Evolutionary conservation across 1,140 invertebrate genomes (phyloP).

Genomic region (Zaprionus camerounensis): DNA sequence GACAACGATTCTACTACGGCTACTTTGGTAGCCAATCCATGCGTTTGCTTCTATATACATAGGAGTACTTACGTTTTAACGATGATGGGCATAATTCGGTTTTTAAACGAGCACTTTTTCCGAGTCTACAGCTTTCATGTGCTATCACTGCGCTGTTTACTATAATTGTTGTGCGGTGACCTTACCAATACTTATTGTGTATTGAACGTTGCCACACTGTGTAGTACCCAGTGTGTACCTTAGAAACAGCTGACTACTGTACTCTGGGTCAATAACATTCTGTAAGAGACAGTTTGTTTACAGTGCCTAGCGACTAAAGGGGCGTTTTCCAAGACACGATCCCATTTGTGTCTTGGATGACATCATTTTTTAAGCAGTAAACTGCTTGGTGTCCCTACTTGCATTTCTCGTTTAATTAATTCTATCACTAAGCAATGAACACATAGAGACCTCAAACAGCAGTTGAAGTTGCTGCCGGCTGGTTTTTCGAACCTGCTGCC

Average conservation of each 20-base stretch:
- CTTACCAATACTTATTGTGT: background rate
- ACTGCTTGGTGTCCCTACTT: no score
- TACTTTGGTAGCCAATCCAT: background rate
- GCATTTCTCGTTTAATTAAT: no score
- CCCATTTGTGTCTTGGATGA: no score
- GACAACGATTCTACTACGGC: background rate
- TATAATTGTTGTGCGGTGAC: background rate
- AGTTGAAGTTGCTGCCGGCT: no score
- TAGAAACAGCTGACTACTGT: slow-evolving; percentile 9
- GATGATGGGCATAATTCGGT: slow-evolving; percentile 64
- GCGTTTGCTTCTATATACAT: background rate
- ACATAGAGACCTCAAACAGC: no score
- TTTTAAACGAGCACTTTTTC: background rate
- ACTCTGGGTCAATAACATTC: background rate
- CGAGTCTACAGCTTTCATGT: background rate
- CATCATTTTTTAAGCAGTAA: no score
- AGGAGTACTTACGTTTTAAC: slow-evolving; percentile 75
- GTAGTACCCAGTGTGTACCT: background rate
- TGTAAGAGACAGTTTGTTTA: background rate
- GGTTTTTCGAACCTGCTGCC: no score
- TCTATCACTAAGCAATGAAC: no score
- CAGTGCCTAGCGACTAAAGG: background rate
- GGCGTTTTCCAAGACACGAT: no score
- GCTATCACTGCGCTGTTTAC: background rate
- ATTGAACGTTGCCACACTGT: slow-evolving; percentile 21